These are phyloP conservation scores for Apogon hyalosoma DNA, from an alignment of 2,797 vertebrate species.

Conservation along the genomic window DNA sequence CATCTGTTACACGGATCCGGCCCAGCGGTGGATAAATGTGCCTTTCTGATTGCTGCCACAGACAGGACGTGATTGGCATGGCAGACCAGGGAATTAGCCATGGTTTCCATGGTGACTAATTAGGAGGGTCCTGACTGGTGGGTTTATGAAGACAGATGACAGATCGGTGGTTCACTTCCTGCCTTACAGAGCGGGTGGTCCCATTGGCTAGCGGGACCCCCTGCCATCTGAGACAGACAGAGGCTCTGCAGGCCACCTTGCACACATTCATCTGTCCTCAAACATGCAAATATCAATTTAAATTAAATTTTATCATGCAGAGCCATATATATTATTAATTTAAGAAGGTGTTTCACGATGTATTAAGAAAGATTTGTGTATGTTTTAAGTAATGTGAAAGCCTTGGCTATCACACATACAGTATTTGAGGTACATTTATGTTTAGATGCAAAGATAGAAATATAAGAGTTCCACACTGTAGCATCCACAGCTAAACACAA, in stretches of 20 bases:
- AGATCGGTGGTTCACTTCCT: conserved; percentile 76
- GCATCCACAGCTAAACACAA: conserved; percentile 8
- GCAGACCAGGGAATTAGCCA: conserved; percentile 76
- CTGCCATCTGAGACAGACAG: conserved; percentile 66
- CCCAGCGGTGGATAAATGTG: conserved; percentile 80
- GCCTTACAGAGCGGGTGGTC: conserved; percentile 72
- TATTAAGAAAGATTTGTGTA: background rate
- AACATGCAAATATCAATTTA: conserved; percentile 29
- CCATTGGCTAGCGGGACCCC: conserved; percentile 64
- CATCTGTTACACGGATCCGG: conserved; percentile 70
- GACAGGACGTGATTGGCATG: conserved; percentile 81
- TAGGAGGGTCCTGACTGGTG: conserved; percentile 79
- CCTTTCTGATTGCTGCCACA: conserved; percentile 77
- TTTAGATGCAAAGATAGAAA: conserved; percentile 17
- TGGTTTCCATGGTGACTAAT: conserved; percentile 83
- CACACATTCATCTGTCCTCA: conserved; percentile 63
- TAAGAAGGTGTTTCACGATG: conserved; percentile 1
- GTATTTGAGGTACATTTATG: background rate
- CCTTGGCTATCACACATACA: conserved; percentile 3
- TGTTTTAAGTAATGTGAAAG: conserved; percentile 2
- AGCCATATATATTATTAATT: conserved; percentile 10
- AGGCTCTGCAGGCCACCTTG: conserved; percentile 53
- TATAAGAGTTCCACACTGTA: background rate
- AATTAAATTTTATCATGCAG: conserved; percentile 31
- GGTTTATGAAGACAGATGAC: conserved; percentile 80